Base-by-base conservation (phyloP, 2,113 vertebrate species). In the Oplegnathus fasciatus region DNA sequence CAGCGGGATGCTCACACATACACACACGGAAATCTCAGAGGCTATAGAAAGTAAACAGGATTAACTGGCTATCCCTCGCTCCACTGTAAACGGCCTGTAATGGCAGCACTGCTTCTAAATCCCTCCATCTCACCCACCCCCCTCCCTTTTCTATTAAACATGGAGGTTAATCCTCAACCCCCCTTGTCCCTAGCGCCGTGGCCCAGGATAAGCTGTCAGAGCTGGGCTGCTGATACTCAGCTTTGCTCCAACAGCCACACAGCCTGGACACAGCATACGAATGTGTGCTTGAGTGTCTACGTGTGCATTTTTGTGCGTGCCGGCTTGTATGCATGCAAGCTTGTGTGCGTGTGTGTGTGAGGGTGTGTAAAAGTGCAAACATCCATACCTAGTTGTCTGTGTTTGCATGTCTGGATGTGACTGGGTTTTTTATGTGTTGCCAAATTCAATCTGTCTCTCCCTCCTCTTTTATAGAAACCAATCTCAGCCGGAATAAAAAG, bases 21-120 rank as follows among this genome's bases (percentile, higher is more conserved):
- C 80, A 81, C 62, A 74, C 83, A 71, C 42, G 13, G 82, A 92
- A 85, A 89, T 88, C 91, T 91, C 91, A 83, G 58, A 77, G 90
- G 88, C 90, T 88, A 90, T 91, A 91, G 91, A 92, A 94, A 94
- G 94, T 96, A 94, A 96, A 95, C 93, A 94, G 94, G 94, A 95
- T 95, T 95, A 95, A 86, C 82, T 76, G 84, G 86, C 89, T 89
- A 93, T 94, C 92, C 91, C 86, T 92, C 82, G 85, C 90, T 94
- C 86, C 87, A 88, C 89, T 94, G 93, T 94, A 95, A 95, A 95
- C 81, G 89, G 91, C 83, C 90, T 84, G 87, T 93, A 94, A 93
- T 93, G 91, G 90, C 91, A 94, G 90, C 86, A 90, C 83, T 88
- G 88, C 91, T 89, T 88, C 93, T 94, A 93, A 95, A 92, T 93